Evolutionary conservation across 1,140 invertebrate species (phyloP).

Genomic region (Zaprionus inermis): DNA sequence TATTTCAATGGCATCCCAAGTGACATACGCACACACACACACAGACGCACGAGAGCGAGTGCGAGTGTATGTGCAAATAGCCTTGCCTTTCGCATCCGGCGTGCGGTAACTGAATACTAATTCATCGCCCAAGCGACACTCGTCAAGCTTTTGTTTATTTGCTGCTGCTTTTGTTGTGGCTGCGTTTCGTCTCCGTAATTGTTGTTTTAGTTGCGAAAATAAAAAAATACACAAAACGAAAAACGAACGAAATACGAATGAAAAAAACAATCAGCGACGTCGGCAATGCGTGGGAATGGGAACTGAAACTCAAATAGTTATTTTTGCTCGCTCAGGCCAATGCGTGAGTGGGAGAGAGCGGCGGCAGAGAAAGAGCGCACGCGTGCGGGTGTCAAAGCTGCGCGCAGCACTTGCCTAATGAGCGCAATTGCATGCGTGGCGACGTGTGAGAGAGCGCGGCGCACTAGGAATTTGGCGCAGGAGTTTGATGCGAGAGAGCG

Average conservation of each 20-base stretch:
- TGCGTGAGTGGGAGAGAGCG: constrained; percentile 16
- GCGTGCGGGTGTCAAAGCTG: constrained; percentile 20
- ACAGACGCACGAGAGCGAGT: neutral
- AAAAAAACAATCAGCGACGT: constrained; percentile 19
- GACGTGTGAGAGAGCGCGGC: neutral
- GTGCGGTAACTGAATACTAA: constrained; percentile 78
- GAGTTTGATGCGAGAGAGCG: neutral
- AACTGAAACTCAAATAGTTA: constrained; percentile 52
- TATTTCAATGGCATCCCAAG: constrained; percentile 27
- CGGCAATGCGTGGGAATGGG: constrained; percentile 71
- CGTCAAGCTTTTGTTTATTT: constrained; percentile 68
- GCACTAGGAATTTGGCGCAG: neutral
- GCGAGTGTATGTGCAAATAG: constrained; percentile 10
- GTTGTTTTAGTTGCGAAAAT: constrained; percentile 42
- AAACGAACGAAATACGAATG: constrained; percentile 27
- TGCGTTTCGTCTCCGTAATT: constrained; percentile 19
- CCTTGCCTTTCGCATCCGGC: constrained; percentile 44
- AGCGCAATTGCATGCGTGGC: constrained; percentile 22
- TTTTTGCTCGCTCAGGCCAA: constrained; percentile 32
- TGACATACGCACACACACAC: neutral
- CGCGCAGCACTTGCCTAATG: constrained; percentile 26
- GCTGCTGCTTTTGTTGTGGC: constrained; percentile 5
- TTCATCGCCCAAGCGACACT: constrained; percentile 55
- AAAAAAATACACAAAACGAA: constrained; percentile 32
- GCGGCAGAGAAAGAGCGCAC: neutral